Percentiles rank a stretch among this genome's conserved stretches.
Evolutionary conservation across 2,888 invertebrate genomes (phyloP).

Genomic region (Cantharis nigra): DNA sequence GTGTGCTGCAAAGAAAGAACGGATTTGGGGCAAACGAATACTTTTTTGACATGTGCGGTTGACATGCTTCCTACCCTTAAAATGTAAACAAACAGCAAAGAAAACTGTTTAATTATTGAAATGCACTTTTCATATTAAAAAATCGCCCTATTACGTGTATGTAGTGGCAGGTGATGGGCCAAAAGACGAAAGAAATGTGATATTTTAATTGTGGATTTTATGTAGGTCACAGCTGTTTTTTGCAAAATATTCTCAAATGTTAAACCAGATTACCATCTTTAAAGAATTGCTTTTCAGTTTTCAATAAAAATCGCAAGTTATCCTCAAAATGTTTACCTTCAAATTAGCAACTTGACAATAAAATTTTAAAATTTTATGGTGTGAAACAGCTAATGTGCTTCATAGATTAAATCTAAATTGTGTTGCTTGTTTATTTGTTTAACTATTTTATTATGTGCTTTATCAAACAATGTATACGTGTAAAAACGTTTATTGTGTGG

Average conservation of each 20-base stretch:
- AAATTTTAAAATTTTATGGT: not conserved
- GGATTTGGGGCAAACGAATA: not conserved
- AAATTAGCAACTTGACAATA: not conserved
- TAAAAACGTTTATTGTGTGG: conserved; percentile 19
- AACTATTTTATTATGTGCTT: not conserved
- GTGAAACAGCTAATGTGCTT: not conserved
- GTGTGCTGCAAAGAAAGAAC: not conserved
- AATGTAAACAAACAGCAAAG: not conserved
- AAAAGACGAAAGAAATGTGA: conserved; percentile 31
- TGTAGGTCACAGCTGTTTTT: conserved; percentile 39
- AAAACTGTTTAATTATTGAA: not conserved
- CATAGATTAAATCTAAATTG: not conserved
- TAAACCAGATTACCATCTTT: not conserved
- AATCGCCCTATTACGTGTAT: not conserved
- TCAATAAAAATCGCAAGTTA: not conserved
- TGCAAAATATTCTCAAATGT: conserved; percentile 31
- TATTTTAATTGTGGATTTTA: conserved; percentile 33
- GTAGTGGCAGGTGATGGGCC: conserved; percentile 29
- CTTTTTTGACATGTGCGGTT: not conserved
- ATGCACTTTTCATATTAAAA: not conserved
- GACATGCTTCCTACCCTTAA: not conserved
- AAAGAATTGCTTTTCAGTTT: not conserved
- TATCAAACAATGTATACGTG: conserved; percentile 8
- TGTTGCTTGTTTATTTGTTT: not conserved
- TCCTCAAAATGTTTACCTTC: not conserved